Conservation (phyloP, 2,797 vertebrate species). For the Huso huso region DNA sequence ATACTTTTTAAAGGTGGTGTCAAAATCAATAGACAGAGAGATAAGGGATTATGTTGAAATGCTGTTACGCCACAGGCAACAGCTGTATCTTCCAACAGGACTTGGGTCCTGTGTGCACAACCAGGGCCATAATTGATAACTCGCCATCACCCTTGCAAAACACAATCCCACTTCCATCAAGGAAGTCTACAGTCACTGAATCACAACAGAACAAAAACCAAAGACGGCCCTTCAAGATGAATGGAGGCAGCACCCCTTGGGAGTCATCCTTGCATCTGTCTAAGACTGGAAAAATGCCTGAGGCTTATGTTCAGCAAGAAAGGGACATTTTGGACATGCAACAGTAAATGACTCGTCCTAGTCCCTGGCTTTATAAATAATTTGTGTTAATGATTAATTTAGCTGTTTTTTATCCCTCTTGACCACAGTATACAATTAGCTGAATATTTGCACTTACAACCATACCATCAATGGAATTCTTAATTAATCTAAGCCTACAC, state of each 20-base stretch:
- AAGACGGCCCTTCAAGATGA: constrained; percentile 29
- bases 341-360: constrained; percentile 43
- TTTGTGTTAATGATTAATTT: constrained; percentile 69
- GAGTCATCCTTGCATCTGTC: constrained; percentile 42
- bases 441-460: constrained; percentile 33
- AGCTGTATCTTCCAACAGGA: constrained; percentile 31
- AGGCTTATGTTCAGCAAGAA: constrained; percentile 56
- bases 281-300: constrained; percentile 47
- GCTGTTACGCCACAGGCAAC: constrained; percentile 30
- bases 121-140: constrained; percentile 24
- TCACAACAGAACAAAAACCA: constrained; percentile 34
- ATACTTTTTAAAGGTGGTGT: constrained; percentile 13
- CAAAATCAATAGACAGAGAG: constrained; percentile 20
- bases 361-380: constrained; percentile 64
- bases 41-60: constrained; percentile 16
- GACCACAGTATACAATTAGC: constrained; percentile 53
- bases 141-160: constrained; percentile 36
- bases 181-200: constrained; percentile 33
- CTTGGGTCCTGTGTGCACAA: constrained; percentile 29
- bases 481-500: too few relatives aligned
- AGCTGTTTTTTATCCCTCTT: constrained; percentile 56
- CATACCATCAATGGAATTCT: constrained; percentile 20
- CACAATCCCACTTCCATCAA: constrained; percentile 25
- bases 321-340: constrained; percentile 47
- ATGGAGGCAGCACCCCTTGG: constrained; percentile 39